phyloP scores from a whole-genome alignment of 2,888 invertebrate species.

The Ischnura elegans region DNA sequence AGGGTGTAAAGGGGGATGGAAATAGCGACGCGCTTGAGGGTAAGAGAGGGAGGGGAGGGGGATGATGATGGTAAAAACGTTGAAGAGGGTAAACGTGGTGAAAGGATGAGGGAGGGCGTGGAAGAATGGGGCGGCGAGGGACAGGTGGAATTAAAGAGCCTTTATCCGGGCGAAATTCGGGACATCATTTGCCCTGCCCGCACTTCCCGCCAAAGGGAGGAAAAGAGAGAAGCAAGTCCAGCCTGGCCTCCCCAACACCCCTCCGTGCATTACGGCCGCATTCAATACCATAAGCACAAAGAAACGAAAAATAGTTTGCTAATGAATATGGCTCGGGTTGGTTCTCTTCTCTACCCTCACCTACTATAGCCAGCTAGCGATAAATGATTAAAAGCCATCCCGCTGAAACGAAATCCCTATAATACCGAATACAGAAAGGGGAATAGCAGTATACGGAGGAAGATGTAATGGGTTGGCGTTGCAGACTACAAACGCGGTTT shows the following conservation, averaged over 20 bases:
- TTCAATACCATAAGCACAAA: background rate
- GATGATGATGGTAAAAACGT: background rate
- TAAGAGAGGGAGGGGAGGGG: background rate
- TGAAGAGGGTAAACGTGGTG: background rate
- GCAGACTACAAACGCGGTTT: background rate
- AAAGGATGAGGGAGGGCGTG: background rate
- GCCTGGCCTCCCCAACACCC: no score
- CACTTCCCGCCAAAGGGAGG: background rate
- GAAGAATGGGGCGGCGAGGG: background rate
- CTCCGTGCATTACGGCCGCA: background rate
- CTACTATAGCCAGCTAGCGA: background rate
- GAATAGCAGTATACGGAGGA: no score
- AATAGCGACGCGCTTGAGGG: background rate
- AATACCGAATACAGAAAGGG: background rate
- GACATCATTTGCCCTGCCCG: background rate
- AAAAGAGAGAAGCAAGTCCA: no score
- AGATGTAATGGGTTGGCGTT: no score
- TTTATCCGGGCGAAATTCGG: constrained; percentile 26
- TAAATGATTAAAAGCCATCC: background rate
- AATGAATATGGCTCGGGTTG: background rate
- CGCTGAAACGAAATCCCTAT: background rate
- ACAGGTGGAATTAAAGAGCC: constrained; percentile 10
- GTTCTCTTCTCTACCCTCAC: background rate
- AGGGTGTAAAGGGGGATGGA: background rate
- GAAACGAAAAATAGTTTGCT: background rate